These are phyloP conservation scores for Dyspetes luteomarginatus DNA, from an alignment of 2,888 invertebrate genomes.

Conservation along the genomic window DNA sequence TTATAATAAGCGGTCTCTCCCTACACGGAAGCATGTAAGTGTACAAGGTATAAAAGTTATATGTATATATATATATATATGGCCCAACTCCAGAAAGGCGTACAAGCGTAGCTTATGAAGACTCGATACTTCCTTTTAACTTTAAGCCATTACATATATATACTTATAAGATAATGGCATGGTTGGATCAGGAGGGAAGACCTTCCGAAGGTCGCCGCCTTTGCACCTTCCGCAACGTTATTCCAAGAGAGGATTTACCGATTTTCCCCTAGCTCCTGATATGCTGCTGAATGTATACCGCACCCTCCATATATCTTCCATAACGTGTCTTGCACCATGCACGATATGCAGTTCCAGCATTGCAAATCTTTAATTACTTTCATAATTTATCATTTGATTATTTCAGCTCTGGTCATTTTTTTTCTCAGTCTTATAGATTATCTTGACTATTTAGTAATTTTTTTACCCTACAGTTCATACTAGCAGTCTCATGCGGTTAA, in stretches of 20 bases:
- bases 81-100: too few relatives aligned
- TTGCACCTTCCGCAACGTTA: conserved; percentile 68
- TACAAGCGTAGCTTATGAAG: too few relatives aligned
- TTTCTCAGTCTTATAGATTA: too few relatives aligned
- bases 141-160: conserved; percentile 16
- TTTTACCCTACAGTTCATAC: too few relatives aligned
- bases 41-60: conserved; percentile 56
- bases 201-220: conserved; percentile 79
- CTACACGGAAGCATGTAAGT: conserved; percentile 77
- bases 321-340: background rate
- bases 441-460: too few relatives aligned
- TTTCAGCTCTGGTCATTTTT: background rate
- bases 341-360: background rate
- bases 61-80: conserved; percentile 11
- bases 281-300: conserved; percentile 30
- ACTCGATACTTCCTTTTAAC: too few relatives aligned
- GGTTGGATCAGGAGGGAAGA: conserved; percentile 72
- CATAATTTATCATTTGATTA: background rate
- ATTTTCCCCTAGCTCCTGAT: conserved; percentile 35
- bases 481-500: too few relatives aligned
- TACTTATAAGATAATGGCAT: conserved; percentile 49
- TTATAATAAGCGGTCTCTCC: conserved; percentile 67
- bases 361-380: conserved; percentile 12
- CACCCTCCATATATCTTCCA: conserved; percentile 26
- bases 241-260: background rate